Evolutionary conservation across 2,888 invertebrate genomes (phyloP).

Genomic region (Carcina quercana): DNA sequence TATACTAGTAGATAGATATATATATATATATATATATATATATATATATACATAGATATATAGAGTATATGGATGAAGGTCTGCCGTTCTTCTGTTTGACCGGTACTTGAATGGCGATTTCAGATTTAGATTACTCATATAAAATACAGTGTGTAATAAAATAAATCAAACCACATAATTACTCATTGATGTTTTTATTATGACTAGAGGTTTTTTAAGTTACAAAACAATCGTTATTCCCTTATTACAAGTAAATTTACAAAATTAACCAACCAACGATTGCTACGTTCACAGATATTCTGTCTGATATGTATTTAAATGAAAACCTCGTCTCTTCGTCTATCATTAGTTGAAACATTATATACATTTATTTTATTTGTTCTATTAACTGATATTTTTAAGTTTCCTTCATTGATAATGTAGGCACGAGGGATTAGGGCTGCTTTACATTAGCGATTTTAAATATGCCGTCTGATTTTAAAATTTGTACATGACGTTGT

Average conservation of each 20-base stretch:
- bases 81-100: too few relatives aligned
- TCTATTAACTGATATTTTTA: too few relatives aligned
- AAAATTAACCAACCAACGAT: constrained; percentile 53
- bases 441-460: too few relatives aligned
- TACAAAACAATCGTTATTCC: constrained; percentile 72
- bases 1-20: too few relatives aligned
- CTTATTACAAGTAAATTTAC: constrained; percentile 40
- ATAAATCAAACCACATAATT: constrained; percentile 34
- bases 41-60: too few relatives aligned
- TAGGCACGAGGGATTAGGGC: constrained; percentile 57
- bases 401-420: constrained; percentile 36
- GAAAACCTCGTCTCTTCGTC: constrained; percentile 50
- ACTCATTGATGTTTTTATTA: constrained; percentile 75
- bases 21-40: too few relatives aligned
- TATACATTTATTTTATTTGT: constrained; percentile 22
- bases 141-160: too few relatives aligned
- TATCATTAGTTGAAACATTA: constrained; percentile 20
- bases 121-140: too few relatives aligned
- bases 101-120: too few relatives aligned
- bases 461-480: too few relatives aligned
- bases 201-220: constrained; percentile 82
- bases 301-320: constrained; percentile 68
- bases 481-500: too few relatives aligned
- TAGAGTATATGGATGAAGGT: too few relatives aligned
- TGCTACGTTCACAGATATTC: constrained; percentile 44